Evolutionary conservation across 2,113 vertebrate species (phyloP).

Genomic region (Echinops telfairi): DNA sequence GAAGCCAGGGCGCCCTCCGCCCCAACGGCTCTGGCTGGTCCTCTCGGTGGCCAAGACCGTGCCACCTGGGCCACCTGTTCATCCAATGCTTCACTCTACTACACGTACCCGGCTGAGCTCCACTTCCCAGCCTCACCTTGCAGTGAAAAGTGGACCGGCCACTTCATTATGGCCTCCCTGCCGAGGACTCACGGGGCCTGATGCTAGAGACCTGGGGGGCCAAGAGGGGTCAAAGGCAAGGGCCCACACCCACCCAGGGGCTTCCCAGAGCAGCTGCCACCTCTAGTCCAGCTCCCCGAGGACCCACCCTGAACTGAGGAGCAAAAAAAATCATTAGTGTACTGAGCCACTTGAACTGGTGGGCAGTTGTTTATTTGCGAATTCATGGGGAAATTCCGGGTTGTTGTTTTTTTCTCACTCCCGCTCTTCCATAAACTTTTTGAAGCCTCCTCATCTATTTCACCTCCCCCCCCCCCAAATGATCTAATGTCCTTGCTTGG

Average conservation of each 20-base stretch:
- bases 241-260: rapidly evolving
- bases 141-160: background rate
- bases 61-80: background rate
- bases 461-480: background rate
- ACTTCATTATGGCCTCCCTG: background rate
- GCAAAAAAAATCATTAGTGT: no score
- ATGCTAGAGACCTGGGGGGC: background rate
- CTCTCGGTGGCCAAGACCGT: rapidly evolving
- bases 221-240: background rate
- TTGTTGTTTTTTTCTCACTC: no score
- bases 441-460: background rate
- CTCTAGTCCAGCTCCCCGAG: rapidly evolving
- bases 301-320: background rate
- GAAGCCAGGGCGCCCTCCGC: rapidly evolving
- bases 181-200: background rate
- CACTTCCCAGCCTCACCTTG: background rate
- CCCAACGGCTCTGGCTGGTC: rapidly evolving
- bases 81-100: background rate
- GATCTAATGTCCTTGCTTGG: background rate
- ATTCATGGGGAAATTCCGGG: no score
- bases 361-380: background rate
- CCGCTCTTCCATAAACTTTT: no score
- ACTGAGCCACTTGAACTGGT: background rate
- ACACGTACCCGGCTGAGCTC: background rate
- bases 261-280: background rate